Conservation (phyloP, 2,113 vertebrate species). For the Cyphomyrus discorhynchus region DNA sequence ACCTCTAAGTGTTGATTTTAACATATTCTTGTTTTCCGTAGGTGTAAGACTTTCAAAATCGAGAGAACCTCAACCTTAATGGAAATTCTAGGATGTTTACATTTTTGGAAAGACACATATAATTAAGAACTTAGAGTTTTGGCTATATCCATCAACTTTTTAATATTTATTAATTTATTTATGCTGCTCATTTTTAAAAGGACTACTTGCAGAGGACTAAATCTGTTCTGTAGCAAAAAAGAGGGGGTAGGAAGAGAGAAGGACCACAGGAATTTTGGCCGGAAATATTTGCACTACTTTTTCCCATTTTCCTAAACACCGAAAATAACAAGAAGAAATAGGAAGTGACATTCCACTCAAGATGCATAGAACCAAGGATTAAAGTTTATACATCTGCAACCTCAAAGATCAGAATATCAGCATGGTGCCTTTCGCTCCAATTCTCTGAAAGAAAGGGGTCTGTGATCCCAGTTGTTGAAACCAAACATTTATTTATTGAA, state of each 20-base stretch:
- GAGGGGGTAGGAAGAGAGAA: neutral
- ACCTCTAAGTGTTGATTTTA: neutral
- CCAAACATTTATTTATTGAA: neutral
- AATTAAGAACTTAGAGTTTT: constrained; percentile 31
- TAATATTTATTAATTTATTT: constrained; percentile 66
- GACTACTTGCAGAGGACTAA: constrained; percentile 26
- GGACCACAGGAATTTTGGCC: constrained; percentile 27
- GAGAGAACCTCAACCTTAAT: constrained; percentile 27
- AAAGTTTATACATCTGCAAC: constrained; percentile 28
- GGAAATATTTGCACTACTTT: constrained; percentile 59
- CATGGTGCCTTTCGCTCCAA: neutral
- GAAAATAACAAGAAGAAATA: neutral
- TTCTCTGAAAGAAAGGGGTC: neutral
- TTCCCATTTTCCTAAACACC: constrained; percentile 23
- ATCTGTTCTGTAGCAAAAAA: constrained; percentile 15
- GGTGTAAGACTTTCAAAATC: constrained; percentile 39
- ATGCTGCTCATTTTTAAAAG: constrained; percentile 48
- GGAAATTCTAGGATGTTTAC: constrained; percentile 41
- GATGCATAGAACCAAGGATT: constrained; percentile 29
- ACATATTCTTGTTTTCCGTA: constrained; percentile 11
- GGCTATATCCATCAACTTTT: constrained; percentile 35
- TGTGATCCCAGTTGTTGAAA: neutral
- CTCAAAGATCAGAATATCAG: neutral
- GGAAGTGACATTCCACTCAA: constrained; percentile 21
- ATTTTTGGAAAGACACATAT: constrained; percentile 32